phyloP scores from a whole-genome alignment of 1,140 invertebrate species.

The Hypothenemus hampei region DNA sequence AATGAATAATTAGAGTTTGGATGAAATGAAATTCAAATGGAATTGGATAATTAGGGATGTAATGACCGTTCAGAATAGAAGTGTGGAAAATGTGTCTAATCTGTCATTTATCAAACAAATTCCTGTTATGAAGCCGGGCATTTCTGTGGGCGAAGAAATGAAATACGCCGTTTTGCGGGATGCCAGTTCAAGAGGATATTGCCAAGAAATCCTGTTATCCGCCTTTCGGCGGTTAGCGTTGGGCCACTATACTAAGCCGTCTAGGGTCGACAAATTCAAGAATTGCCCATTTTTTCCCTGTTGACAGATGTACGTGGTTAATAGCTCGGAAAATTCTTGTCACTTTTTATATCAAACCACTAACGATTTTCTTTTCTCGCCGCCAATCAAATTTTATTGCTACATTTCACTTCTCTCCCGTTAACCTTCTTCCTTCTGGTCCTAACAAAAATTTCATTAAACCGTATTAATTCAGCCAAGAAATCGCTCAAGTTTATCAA shows the following conservation, averaged over 20 bases:
- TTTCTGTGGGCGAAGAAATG: conserved; percentile 36
- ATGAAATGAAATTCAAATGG: conserved; percentile 1
- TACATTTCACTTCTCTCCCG: conserved; percentile 24
- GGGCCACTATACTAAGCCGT: conserved; percentile 36
- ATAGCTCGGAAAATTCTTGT: conserved; percentile 41
- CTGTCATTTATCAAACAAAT: conserved; percentile 34
- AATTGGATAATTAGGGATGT: conserved; percentile 15
- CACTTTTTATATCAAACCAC: conserved; percentile 34
- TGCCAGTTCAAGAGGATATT: conserved; percentile 10
- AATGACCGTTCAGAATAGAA: conserved; percentile 12
- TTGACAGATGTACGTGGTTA: conserved; percentile 43
- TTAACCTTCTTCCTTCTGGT: not conserved
- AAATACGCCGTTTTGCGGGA: conserved; percentile 35
- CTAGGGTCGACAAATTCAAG: conserved; percentile 39
- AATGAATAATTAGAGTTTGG: no score
- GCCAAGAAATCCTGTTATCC: conserved; percentile 11
- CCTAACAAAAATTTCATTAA: not conserved
- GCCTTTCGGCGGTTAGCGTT: conserved; percentile 3
- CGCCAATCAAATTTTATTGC: conserved; percentile 34
- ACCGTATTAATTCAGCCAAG: conserved; percentile 1
- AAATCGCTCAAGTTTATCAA: conserved; percentile 25
- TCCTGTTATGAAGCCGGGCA: conserved; percentile 32
- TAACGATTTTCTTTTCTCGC: conserved; percentile 33
- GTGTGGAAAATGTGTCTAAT: conserved; percentile 31
- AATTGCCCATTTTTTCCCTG: conserved; percentile 37